Evolutionary conservation across 2,113 vertebrate species (phyloP), one percentile per base, ranked within the genome.

Genomic region (Polyodon spathula): DNA sequence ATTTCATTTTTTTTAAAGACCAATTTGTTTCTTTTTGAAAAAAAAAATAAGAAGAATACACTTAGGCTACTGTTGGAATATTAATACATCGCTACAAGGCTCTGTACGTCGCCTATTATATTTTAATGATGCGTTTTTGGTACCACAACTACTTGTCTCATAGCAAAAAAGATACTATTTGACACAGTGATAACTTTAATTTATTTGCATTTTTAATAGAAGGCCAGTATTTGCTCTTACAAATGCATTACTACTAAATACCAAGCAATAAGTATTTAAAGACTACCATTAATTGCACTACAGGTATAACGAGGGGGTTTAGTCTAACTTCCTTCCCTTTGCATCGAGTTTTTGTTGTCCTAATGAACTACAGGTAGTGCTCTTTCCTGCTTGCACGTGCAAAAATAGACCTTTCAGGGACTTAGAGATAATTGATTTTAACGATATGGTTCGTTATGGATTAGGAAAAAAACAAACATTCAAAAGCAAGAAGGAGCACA

Each of bases 341-440:
- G 78, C 85, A 84, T 88, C 86, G 82, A 86, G 83, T 84, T 86
- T 82, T 81, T 82, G 80, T 82, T 73, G 76, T 66, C 76, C 78
- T 87, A 87, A 86, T 87, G 85, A 88, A 85, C 84, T 84, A 83
- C 86, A 88, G 86, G 86, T 87, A 88, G 75, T 64, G 71, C 79
- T 76, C 82, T 84, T 86, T 88, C 86, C 85, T 86, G 84, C 83
- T 83, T 81, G 27, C 27, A 82, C 85, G 81, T 80, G 82, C 76
- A 82, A 74, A 86, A 82, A 84, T 81, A 81, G 84, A 77, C 81
- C 78, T 80, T 80, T 80, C 78, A 64, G 84, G 66, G 82, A 74
- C 73, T 75, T 80, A 81, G 82, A 87, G 87, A 86, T 82, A 88
- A 88, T 86, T 86, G 85, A 86, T 88, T 84, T 85, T 80, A 78